phyloP scores from a whole-genome alignment of 2,113 vertebrate species.

The Carassius gibelio region DNA sequence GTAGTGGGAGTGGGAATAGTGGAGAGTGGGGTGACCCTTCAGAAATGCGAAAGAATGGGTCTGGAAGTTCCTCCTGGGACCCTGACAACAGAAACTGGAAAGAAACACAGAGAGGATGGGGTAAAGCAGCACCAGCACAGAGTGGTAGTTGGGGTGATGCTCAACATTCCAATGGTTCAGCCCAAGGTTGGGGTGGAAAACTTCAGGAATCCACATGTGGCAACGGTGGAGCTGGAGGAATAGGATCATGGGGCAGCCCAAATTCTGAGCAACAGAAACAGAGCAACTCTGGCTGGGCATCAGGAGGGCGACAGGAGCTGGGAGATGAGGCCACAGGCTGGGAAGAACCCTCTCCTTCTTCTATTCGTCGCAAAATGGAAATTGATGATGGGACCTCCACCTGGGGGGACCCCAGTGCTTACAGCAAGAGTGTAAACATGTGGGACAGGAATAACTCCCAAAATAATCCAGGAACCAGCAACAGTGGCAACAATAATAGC shows the following conservation, averaged over 20 bases:
- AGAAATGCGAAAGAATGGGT: slow-evolving; percentile 72
- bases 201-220: slow-evolving; percentile 79
- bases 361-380: slow-evolving; percentile 97
- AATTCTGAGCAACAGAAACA: slow-evolving; percentile 94
- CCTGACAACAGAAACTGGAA: slow-evolving; percentile 83
- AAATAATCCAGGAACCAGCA: slow-evolving; percentile 67
- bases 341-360: slow-evolving; percentile 95
- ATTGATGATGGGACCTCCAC: slow-evolving; percentile 98
- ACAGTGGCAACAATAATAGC: slow-evolving; percentile 74
- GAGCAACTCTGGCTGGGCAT: slow-evolving; percentile 83
- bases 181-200: slow-evolving; percentile 89
- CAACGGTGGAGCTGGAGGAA: slow-evolving; percentile 70
- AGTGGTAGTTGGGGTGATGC: slow-evolving; percentile 85
- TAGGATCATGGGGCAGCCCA: slow-evolving; percentile 91
- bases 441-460: slow-evolving; percentile 95
- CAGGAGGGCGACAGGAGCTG: slow-evolving; percentile 81
- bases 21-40: slow-evolving; percentile 72
- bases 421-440: slow-evolving; percentile 94
- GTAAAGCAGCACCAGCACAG: slow-evolving; percentile 65
- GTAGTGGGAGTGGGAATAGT: slow-evolving; percentile 77
- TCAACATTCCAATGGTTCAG: slow-evolving; percentile 78
- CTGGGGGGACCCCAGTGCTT: slow-evolving; percentile 92
- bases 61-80: slow-evolving; percentile 82
- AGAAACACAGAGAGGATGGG: slow-evolving; percentile 80
- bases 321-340: slow-evolving; percentile 89